Percentiles rank a stretch among this genome's conserved stretches.
These are phyloP conservation scores for Marmota monax DNA, from an alignment of 2,113 vertebrate genomes.

Conservation along the genomic window DNA sequence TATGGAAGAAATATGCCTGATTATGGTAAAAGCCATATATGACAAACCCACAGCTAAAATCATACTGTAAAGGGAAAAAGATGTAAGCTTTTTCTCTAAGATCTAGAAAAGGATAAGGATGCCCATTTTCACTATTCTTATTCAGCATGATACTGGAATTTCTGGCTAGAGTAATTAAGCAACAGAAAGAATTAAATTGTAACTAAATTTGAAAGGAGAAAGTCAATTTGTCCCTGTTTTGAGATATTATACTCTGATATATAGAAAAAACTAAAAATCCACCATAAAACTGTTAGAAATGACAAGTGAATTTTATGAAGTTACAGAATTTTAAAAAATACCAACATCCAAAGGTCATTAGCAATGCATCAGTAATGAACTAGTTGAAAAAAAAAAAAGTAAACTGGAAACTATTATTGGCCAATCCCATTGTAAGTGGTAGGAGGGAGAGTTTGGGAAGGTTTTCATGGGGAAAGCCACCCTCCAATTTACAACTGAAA, in stretches of 20 bases:
- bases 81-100: background rate
- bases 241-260: background rate
- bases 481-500: slow-evolving; percentile 62
- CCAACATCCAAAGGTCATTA: background rate
- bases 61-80: background rate
- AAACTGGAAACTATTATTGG: background rate
- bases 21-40: background rate
- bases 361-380: background rate
- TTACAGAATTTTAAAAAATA: background rate
- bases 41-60: background rate
- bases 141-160: background rate
- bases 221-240: background rate
- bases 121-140: background rate
- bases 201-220: background rate
- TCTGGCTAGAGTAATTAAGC: background rate
- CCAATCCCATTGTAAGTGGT: slow-evolving; percentile 59
- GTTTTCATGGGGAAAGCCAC: slow-evolving; percentile 2
- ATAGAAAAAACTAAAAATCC: background rate
- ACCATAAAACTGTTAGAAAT: background rate
- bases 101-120: background rate
- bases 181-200: background rate
- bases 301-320: background rate
- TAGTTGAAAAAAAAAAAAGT: background rate
- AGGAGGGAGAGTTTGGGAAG: slow-evolving; percentile 48
- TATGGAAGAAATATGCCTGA: background rate